Evolutionary conservation across 2,888 invertebrate genomes (phyloP).

Genomic region (Aphrophora alni): DNA sequence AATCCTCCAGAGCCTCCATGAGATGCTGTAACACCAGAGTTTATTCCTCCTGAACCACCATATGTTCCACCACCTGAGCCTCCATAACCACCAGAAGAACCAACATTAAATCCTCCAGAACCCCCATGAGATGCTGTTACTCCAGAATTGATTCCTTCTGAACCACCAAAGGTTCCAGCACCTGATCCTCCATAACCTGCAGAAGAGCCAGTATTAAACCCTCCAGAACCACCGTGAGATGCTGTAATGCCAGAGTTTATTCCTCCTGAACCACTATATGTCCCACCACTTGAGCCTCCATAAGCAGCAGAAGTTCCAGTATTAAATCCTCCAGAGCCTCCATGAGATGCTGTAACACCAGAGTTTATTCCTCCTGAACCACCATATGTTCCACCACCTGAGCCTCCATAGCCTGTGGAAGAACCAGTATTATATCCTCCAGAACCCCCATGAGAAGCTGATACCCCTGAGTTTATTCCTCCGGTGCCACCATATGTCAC

Average conservation of each 20-base stretch:
- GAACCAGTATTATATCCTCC: neutral
- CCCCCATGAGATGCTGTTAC: neutral
- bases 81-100: neutral
- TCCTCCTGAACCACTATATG: neutral
- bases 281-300: neutral
- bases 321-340: conserved; percentile 10
- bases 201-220: neutral
- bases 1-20: conserved; percentile 4
- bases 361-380: neutral
- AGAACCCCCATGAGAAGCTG: neutral
- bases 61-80: neutral
- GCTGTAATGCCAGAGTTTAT: neutral
- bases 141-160: neutral
- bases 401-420: neutral
- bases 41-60: neutral
- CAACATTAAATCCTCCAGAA: neutral
- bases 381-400: neutral
- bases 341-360: neutral
- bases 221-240: conserved; percentile 19
- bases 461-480: neutral
- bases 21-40: neutral
- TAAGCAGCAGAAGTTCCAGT: neutral
- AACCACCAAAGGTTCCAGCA: neutral
- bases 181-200: conserved; percentile 4
- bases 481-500: neutral